Evolutionary conservation across 2,888 invertebrate species (phyloP).

Genomic region (Dascillus cervinus): DNA sequence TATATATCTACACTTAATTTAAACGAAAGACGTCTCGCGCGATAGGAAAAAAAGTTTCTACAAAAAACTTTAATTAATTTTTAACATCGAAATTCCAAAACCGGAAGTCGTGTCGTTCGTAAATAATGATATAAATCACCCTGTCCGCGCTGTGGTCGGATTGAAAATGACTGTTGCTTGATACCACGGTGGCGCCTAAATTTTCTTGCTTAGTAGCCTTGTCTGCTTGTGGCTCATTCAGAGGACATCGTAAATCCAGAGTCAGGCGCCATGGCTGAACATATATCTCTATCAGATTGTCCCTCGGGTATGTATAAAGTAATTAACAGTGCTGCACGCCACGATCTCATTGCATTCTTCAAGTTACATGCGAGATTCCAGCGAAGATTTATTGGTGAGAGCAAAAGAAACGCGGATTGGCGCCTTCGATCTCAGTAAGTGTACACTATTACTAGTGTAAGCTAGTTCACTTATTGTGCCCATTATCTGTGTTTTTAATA

Average conservation of each 20-base stretch:
- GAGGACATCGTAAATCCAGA: conserved; percentile 24
- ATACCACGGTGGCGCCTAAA: conserved; percentile 30
- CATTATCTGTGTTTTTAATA: no score
- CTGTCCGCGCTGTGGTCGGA: conserved; percentile 20
- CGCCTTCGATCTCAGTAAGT: conserved; percentile 16
- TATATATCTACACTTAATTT: no score
- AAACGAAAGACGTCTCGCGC: no score
- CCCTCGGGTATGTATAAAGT: conserved; percentile 17
- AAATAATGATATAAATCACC: conserved; percentile 21
- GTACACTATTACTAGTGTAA: conserved; percentile 3
- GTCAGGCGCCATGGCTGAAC: conserved; percentile 25
- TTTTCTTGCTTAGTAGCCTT: conserved; percentile 26
- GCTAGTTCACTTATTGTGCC: background rate
- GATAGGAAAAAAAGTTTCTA: no score
- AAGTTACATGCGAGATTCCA: conserved; percentile 23
- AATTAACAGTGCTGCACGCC: conserved; percentile 24
- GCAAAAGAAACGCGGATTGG: conserved; percentile 21
- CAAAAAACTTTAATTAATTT: no score
- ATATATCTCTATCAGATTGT: conserved; percentile 18
- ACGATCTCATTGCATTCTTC: conserved; percentile 25
- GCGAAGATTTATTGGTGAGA: conserved; percentile 20
- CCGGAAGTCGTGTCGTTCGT: conserved; percentile 10
- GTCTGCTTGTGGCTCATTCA: conserved; percentile 20
- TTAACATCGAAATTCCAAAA: conserved; percentile 7
- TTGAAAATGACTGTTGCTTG: conserved; percentile 22